Evolutionary conservation across 1,140 invertebrate species (phyloP).

Genomic region (Diorhabda elongata): DNA sequence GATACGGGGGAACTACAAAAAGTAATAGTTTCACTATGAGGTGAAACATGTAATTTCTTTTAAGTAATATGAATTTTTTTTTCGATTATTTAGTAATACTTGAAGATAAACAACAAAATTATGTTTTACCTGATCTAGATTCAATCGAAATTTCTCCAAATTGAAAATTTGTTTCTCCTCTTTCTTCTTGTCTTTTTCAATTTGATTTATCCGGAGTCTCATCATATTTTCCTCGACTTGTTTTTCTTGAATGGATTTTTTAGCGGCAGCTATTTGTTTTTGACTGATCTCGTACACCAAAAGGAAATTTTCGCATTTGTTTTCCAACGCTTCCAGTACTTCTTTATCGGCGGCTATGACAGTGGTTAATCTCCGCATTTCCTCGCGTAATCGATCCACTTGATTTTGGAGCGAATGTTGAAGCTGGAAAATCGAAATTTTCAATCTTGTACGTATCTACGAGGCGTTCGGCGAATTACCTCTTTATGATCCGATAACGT

Average conservation of each 20-base stretch:
- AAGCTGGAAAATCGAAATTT: conserved; percentile 9
- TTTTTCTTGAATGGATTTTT: conserved; percentile 49
- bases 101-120: no score
- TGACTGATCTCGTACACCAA: conserved; percentile 53
- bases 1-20: no score
- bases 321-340: conserved; percentile 39
- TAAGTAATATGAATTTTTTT: no score
- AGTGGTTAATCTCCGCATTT: conserved; percentile 48
- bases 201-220: conserved; percentile 55
- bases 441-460: no score
- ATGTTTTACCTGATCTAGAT: conserved; percentile 49
- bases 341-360: conserved; percentile 45
- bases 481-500: conserved; percentile 45
- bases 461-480: conserved; percentile 18
- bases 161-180: conserved; percentile 56
- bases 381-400: conserved; percentile 53
- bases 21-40: no score
- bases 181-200: conserved; percentile 53
- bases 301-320: conserved; percentile 44
- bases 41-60: no score
- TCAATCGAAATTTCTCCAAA: conserved; percentile 56
- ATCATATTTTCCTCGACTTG: conserved; percentile 63
- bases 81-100: no score
- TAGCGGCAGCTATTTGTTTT: conserved; percentile 51
- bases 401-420: conserved; percentile 49